Base-by-base conservation (phyloP, 2,888 invertebrate species). In the Dione vanillae region DNA sequence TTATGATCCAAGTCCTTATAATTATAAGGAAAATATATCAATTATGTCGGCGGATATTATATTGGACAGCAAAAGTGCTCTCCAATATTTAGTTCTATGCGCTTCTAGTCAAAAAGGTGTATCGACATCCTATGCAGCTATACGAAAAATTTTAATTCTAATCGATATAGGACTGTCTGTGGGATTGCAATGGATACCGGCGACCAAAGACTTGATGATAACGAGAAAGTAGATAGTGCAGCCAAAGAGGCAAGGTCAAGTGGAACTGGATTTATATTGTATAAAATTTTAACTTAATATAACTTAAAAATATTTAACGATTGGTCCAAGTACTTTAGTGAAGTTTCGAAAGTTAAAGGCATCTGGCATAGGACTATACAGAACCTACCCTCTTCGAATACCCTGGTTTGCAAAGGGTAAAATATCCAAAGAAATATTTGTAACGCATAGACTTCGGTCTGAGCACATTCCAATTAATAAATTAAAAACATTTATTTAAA, bases 111-210 rank as follows among this genome's bases (percentile, higher is more conserved):
- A 47, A 47, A 47, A n/a, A 47, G 47, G 47, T 0, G 47, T 47
- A 47, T 47, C 47, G 47, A 47, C n/a, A 47, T 12, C 47, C 47
- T n/a, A 47, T 47, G 47, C 47, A 14, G n/a, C n/a, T n/a, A n/a
- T 47, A n/a, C 12, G n/a, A 47, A 47, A 47, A n/a, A 47, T 14
- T 16, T 16, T 14, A 47, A 2, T 5, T 14, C 47, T 47, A 8
- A 47, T 14, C 3, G n/a, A 47, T 47, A n/a, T n/a, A 8, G 47
- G 47, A 47, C n/a, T 2, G 47, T n/a, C n/a, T n/a, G n/a, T n/a
- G n/a, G n/a, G n/a, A n/a, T n/a, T n/a, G n/a, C n/a, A n/a, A n/a
- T n/a, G 5, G 40, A 40, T 40, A 47, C 1, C n/a, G 7, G n/a
- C n/a, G n/a, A n/a, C n/a, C n/a, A n/a, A n/a, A n/a, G n/a, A n/a